Evolutionary conservation across 2,797 vertebrate genomes (phyloP).

Genomic region (Gymnothorax reevesii): DNA sequence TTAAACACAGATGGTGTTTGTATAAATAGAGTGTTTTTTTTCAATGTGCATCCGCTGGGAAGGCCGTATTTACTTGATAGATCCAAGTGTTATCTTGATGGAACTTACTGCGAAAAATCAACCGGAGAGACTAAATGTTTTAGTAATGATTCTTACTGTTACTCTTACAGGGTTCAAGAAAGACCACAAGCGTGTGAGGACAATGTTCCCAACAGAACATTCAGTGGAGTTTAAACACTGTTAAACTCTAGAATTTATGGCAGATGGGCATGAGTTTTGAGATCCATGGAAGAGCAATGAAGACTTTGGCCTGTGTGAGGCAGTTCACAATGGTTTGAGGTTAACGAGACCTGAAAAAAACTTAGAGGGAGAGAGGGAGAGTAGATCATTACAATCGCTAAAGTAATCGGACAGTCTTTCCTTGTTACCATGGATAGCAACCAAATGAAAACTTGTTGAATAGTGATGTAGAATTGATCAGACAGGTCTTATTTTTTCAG

Average conservation of each 20-base stretch:
- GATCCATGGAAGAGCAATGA: background rate
- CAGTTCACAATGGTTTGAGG: background rate
- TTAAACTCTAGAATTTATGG: background rate
- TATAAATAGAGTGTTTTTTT: constrained; percentile 12
- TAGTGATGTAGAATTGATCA: background rate
- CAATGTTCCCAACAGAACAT: too few relatives aligned
- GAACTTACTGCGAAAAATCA: background rate
- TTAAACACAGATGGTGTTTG: constrained; percentile 19
- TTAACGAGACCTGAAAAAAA: background rate
- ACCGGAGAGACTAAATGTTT: background rate
- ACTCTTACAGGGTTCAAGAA: too few relatives aligned
- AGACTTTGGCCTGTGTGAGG: background rate
- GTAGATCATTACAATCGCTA: background rate
- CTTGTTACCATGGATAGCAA: background rate
- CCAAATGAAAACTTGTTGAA: background rate
- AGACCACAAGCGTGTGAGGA: too few relatives aligned
- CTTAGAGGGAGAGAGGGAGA: background rate
- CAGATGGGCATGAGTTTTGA: background rate
- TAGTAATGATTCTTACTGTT: background rate
- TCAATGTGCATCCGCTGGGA: background rate
- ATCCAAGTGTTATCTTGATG: background rate
- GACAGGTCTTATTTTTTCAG: background rate
- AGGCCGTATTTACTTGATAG: background rate
- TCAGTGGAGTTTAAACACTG: too few relatives aligned
- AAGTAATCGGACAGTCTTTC: background rate